A percentile compares a stretch with the other conserved stretches of the same genome.
Conservation (phyloP, 2,113 vertebrate genomes). For the Apodemus sylvaticus region DNA sequence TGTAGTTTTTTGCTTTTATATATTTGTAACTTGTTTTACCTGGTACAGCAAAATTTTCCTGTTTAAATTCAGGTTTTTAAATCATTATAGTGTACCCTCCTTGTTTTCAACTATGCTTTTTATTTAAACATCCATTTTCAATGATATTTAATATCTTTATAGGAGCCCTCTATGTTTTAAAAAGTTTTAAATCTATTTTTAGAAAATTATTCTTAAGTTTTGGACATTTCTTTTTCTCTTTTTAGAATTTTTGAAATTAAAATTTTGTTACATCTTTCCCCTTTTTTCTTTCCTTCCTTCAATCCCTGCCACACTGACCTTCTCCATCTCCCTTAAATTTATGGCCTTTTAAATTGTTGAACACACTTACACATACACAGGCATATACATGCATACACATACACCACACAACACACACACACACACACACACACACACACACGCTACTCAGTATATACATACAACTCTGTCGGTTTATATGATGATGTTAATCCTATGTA, state of each 20-base stretch:
- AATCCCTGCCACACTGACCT: not conserved
- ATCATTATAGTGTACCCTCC: not conserved
- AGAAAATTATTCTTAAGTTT: not conserved
- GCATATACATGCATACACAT: not conserved
- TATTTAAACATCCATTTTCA: not conserved
- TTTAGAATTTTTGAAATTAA: not conserved
- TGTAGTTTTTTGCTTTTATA: not conserved
- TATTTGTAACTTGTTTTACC: not conserved
- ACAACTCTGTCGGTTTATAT: not conserved
- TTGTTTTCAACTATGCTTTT: not conserved
- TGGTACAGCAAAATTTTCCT: not conserved
- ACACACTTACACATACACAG: not conserved
- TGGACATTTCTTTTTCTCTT: not conserved
- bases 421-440: not conserved
- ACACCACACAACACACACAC: no score
- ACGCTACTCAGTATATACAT: not conserved
- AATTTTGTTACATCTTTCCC: not conserved
- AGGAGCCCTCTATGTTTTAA: not conserved
- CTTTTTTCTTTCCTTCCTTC: not conserved
- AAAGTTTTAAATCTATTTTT: not conserved
- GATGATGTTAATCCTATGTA: not conserved
- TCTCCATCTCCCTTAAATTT: not conserved
- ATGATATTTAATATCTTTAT: not conserved
- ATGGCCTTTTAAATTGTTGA: not conserved
- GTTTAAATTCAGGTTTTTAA: not conserved